Percentiles rank a stretch among this genome's conserved stretches.
Conservation (phyloP, 2,797 vertebrate genomes). For the Clarias laeviceps region DNA sequence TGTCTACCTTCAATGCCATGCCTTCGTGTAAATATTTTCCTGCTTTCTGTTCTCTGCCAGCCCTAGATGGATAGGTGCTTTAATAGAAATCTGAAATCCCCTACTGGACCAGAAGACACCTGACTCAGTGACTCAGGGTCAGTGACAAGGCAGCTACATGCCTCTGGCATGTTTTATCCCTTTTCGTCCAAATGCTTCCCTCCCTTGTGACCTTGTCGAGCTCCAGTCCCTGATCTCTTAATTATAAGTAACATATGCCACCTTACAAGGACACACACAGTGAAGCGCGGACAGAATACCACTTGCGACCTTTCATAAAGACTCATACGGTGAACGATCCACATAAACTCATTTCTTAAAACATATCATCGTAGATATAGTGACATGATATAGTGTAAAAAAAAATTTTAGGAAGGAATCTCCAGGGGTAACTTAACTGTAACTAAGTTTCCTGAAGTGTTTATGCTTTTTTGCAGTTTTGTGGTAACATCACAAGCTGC, state of each 20-base stretch:
- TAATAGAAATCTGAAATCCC: neutral
- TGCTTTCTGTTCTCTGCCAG: neutral
- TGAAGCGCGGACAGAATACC: neutral
- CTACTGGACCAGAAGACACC: neutral
- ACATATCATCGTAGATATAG: too few relatives aligned
- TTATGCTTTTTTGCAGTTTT: neutral
- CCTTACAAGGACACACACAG: neutral
- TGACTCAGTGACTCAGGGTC: neutral
- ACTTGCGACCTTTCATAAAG: neutral
- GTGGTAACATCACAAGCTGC: neutral
- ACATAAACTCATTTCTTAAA: neutral
- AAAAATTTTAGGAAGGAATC: neutral
- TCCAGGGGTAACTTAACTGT: neutral
- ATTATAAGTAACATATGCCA: neutral
- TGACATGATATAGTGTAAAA: too few relatives aligned
- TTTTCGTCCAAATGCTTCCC: neutral
- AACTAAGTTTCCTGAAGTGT: neutral
- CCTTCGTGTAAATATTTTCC: neutral
- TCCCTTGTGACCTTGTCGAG: neutral
- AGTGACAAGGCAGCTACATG: neutral
- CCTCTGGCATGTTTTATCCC: slow-evolving; percentile 1
- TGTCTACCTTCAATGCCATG: neutral
- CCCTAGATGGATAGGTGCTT: neutral
- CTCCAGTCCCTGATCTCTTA: slow-evolving; percentile 7
- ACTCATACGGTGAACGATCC: neutral